Conservation (phyloP, 2,113 vertebrate genomes). For the Sialia sialis region DNA sequence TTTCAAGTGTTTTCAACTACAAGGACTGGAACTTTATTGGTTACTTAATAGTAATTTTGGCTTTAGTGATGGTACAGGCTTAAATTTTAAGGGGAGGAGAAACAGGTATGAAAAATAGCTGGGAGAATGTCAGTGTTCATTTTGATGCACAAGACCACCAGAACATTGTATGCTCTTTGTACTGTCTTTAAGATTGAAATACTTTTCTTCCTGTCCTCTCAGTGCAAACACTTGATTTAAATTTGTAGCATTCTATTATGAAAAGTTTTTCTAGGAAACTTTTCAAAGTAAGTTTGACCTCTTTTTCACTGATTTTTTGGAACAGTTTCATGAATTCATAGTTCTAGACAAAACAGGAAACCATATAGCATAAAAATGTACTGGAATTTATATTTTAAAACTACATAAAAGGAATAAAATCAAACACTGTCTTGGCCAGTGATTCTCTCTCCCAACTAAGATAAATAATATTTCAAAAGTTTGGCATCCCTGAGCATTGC, state of each 20-base stretch:
- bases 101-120: neutral
- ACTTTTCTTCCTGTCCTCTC: neutral
- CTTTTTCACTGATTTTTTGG: constrained; percentile 31
- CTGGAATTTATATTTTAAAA: constrained; percentile 28
- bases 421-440: neutral
- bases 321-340: constrained; percentile 40
- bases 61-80: neutral
- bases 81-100: neutral
- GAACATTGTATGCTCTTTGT: neutral
- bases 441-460: neutral
- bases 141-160: neutral
- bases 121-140: neutral
- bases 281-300: constrained; percentile 39
- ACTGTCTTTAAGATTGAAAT: neutral
- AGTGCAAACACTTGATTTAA: neutral
- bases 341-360: constrained; percentile 77
- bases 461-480: constrained; percentile 30
- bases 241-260: neutral
- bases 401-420: constrained; percentile 23
- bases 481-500: neutral
- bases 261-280: constrained; percentile 11
- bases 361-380: constrained; percentile 27
- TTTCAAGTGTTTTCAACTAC: neutral
- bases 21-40: neutral
- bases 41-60: neutral